Conservation (phyloP, 1,140 invertebrate species). For the Aphelenchoides fujianensis region DNA sequence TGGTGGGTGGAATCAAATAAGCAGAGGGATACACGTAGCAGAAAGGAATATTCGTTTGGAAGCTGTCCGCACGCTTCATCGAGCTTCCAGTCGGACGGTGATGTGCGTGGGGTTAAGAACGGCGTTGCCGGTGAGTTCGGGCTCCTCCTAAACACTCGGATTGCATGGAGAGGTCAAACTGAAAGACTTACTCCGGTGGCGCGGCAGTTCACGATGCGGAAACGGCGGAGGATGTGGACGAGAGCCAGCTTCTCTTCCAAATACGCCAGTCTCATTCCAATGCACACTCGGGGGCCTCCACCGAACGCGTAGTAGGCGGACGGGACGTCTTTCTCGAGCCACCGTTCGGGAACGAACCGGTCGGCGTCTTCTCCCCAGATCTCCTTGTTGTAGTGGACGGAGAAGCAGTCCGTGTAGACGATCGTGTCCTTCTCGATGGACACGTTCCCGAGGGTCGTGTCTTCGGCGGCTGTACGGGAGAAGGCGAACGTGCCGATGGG, state of each 20-base stretch:
- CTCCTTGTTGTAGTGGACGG: slow-evolving; percentile 24
- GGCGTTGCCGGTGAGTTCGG: not conserved
- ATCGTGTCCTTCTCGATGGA: slow-evolving; percentile 32
- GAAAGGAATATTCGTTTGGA: too few species aligned
- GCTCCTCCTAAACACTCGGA: not conserved
- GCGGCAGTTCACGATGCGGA: slow-evolving; percentile 45
- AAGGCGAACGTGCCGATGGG: slow-evolving; percentile 31
- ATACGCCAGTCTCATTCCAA: slow-evolving; percentile 58
- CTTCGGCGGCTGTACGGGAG: slow-evolving; percentile 31
- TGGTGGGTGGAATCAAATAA: not conserved
- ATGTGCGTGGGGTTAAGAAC: not conserved
- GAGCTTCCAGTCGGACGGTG: not conserved
- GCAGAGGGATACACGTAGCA: too few species aligned
- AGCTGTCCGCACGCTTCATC: too few species aligned
- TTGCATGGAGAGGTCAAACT: too few species aligned
- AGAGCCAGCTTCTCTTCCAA: slow-evolving; percentile 58
- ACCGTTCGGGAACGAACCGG: slow-evolving; percentile 35
- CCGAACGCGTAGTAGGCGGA: not conserved
- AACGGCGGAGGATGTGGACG: slow-evolving; percentile 47
- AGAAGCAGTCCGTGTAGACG: slow-evolving; percentile 33
- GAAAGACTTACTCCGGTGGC: slow-evolving; percentile 50
- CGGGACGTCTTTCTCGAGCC: slow-evolving; percentile 63
- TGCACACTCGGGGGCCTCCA: slow-evolving; percentile 57
- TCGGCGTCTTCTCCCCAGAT: slow-evolving; percentile 40
- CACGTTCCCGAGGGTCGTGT: slow-evolving; percentile 19